Evolutionary conservation across 2,797 vertebrate genomes (phyloP).

Genomic region (Thripadectes ignobilis): DNA sequence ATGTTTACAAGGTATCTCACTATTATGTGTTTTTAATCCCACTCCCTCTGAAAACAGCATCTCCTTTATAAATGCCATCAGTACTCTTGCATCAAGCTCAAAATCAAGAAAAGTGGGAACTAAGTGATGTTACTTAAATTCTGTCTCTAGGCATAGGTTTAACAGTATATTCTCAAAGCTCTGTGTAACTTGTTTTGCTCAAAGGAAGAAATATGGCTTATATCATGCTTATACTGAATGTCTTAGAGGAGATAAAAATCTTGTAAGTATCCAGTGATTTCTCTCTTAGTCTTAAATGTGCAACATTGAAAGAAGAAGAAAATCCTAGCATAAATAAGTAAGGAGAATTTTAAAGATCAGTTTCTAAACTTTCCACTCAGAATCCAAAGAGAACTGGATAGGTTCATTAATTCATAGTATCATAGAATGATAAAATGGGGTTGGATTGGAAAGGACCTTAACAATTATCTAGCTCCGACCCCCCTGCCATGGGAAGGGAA

Average conservation of each 20-base stretch:
- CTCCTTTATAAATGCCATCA: neutral
- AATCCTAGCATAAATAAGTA: neutral
- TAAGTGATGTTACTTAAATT: neutral
- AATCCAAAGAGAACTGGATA: neutral
- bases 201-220: neutral
- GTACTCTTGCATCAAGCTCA: neutral
- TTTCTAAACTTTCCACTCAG: neutral
- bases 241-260: neutral
- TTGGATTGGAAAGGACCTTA: neutral
- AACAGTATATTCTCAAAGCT: neutral
- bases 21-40: neutral
- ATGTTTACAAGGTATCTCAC: neutral
- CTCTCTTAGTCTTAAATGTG: neutral
- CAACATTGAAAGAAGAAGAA: neutral
- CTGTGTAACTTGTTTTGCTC: neutral
- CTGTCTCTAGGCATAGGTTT: neutral
- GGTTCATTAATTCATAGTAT: neutral
- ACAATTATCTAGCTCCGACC: accelerated
- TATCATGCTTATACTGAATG: neutral
- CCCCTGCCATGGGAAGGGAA: neutral
- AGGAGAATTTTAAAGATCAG: neutral
- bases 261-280: neutral
- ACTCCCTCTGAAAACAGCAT: neutral
- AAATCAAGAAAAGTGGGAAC: neutral
- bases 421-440: neutral